Base-by-base conservation (phyloP, 2,797 vertebrate species). In the Zenarchopterus dispar region DNA sequence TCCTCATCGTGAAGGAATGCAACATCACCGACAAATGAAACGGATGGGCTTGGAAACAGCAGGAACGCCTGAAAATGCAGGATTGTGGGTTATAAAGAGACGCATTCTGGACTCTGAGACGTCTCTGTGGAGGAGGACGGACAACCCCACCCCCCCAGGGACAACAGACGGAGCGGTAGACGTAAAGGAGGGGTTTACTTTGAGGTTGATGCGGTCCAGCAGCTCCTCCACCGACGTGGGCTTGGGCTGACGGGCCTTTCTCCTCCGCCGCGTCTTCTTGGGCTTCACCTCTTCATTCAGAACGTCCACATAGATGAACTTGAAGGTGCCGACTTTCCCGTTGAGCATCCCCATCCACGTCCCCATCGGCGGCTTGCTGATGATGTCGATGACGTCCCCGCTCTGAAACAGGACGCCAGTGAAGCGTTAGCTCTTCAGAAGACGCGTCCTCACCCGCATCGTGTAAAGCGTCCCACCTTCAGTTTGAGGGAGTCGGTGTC, bases 261-360 rank as follows among this genome's bases (percentile, higher is more conserved):
- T 94, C 80, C 96, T 94, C 75, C 96, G 91, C 43, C 93, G 90
- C 0, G 94, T 95, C 47, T 96, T 94, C 64, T 96, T 98, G 0
- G 97, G 95, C 79, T 98, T 98, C 78, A 93, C 95, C 70, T 97
- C 95, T 61, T 98, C 95, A 1, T 93, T 95, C 69, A 99, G 89
- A 53, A 98, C 96, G 0, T 99, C 97, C 90, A 99, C 96, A 1
- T 99, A 99, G 77, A 99, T 98, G 80, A 99, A 99, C 84, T 99
- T 99, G 91, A 99, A 99, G 0, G 97, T 99, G 73, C 97, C 97
- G 2, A 99, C 97, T 85, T 99, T 99, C 63, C 98, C 97, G 81
- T 94, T 96, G 72, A 99, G 74, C 71, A 99, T 93, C 15, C 97
- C 97, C 97, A 99, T 99, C 97, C 97, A 99, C 2, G 97, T 99